phyloP scores from a whole-genome alignment of 2,888 invertebrate genomes.

The Vandiemenella viatica region DNA sequence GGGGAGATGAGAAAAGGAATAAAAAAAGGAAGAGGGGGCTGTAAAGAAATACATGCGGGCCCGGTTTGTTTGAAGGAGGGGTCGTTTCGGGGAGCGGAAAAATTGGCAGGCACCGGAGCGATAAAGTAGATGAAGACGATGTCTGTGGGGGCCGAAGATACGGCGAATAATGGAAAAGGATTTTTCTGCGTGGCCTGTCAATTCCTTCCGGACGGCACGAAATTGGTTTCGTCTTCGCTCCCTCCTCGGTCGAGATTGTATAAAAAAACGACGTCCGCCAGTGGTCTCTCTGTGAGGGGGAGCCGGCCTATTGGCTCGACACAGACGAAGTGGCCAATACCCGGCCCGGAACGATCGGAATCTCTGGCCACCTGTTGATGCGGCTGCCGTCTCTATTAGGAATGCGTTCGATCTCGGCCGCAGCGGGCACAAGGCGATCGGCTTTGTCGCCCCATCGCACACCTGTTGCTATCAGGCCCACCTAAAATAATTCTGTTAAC shows the following conservation, averaged over 20 bases:
- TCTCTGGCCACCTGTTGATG: conserved; percentile 12
- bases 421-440: too few relatives aligned
- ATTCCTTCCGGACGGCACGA: conserved; percentile 11
- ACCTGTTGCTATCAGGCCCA: too few relatives aligned
- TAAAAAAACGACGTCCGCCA: background rate
- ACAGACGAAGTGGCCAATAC: background rate
- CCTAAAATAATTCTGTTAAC: too few relatives aligned
- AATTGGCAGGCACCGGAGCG: background rate
- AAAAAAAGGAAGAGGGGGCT: too few relatives aligned
- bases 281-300: background rate
- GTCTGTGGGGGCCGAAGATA: background rate
- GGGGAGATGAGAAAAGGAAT: too few relatives aligned
- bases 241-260: background rate
- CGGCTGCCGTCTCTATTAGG: background rate
- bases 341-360: conserved; percentile 12
- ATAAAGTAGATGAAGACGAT: background rate
- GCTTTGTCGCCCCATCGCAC: too few relatives aligned
- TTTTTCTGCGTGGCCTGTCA: conserved; percentile 13
- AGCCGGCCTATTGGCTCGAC: background rate
- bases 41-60: too few relatives aligned
- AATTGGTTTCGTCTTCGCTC: background rate
- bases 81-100: too few relatives aligned
- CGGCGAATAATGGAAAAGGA: conserved; percentile 4
- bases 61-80: too few relatives aligned
- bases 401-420: too few relatives aligned